Evolutionary conservation across 1,140 invertebrate genomes (phyloP), one percentile per base, ranked within the genome.

Genomic region (Drosophila lini): DNA sequence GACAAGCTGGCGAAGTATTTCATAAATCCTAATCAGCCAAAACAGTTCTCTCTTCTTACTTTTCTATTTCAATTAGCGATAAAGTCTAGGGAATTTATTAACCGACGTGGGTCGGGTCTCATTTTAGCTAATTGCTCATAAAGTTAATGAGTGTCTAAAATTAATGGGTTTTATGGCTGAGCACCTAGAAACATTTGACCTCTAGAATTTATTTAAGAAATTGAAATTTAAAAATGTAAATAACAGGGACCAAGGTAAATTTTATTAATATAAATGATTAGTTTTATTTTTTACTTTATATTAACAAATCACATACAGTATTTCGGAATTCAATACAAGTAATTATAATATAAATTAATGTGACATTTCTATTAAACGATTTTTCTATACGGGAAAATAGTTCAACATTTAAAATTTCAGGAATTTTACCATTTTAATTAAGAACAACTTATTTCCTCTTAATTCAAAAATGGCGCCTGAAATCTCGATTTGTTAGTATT

Each of bases 1-100:
- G 68, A 71, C 68, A 40, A 57, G 28, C 42, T 71, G 65, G 68
- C 65, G 65, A 58, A 70, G 68, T 34, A 70, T 70, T 71, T 71
- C 28, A 71, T 41, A 70, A 70, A 71, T 71, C 68, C 36, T 68
- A 70, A 71, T 71, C 65, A 70, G 28, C 2, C 3, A 11, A 41
- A 36, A 28, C 48, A 40, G 15, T 45, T 47, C 3, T 10, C 11
- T 40, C 10, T 36, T 16, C 10, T 53, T 34, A 44, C 7, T 31
- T 47, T 53, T 44, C 11, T 50, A 25, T 50, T 67, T 41, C 9
- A 19, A 32, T 19, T 34, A 25, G 36, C 61, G 65, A 67, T 69
- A 69, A 31, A 44, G 31, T 42, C 15, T 16, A 9, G 5, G 44
- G 60, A 36, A 62, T 48, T 65, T 53, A 53, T 67, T 42, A 67